A percentile compares a stretch with the other conserved stretches of the same genome.
Conservation (phyloP, 2,888 invertebrate genomes). For the Drosophila buzzatii region DNA sequence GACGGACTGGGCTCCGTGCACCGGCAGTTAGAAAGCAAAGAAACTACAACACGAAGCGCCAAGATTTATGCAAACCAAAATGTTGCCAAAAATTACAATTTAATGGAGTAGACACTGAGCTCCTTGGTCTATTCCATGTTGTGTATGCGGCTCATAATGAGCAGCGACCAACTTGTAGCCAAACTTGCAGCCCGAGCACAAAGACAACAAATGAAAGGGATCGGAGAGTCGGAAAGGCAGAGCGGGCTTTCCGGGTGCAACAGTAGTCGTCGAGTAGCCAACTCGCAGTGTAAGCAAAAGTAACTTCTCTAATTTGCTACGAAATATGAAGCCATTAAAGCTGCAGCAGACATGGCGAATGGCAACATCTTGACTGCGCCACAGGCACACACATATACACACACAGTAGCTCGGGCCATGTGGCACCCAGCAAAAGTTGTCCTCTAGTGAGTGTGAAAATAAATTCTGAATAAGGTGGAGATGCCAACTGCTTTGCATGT, state of each 20-base stretch:
- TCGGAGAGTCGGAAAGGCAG: not conserved
- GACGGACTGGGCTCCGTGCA: constrained; percentile 27
- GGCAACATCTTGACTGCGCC: constrained; percentile 81
- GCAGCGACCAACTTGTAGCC: constrained; percentile 67
- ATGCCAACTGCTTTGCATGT: constrained; percentile 72
- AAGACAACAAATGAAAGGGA: constrained; percentile 37
- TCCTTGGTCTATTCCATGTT: constrained; percentile 14
- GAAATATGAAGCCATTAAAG: constrained; percentile 84
- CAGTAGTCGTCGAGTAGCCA: constrained; percentile 39
- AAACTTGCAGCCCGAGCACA: constrained; percentile 46
- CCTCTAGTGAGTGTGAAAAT: constrained; percentile 81
- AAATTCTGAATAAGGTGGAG: constrained; percentile 75
- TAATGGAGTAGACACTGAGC: constrained; percentile 76
- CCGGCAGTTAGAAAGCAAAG: constrained; percentile 34
- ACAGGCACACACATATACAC: constrained; percentile 40
- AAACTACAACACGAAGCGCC: constrained; percentile 43
- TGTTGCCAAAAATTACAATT: constrained; percentile 84
- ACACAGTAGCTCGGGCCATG: constrained; percentile 55
- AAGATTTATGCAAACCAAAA: constrained; percentile 82
- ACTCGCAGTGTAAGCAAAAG: constrained; percentile 69
- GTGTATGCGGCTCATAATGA: constrained; percentile 74
- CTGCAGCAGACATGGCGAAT: constrained; percentile 67
- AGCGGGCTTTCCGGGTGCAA: not conserved
- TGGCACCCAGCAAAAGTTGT: constrained; percentile 68
- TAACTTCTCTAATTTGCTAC: constrained; percentile 82